Evolutionary conservation across 92 coral and sea anemone species (phyloP), one percentile per base, ranked within the genome.

Genomic region (Porites lobata): DNA sequence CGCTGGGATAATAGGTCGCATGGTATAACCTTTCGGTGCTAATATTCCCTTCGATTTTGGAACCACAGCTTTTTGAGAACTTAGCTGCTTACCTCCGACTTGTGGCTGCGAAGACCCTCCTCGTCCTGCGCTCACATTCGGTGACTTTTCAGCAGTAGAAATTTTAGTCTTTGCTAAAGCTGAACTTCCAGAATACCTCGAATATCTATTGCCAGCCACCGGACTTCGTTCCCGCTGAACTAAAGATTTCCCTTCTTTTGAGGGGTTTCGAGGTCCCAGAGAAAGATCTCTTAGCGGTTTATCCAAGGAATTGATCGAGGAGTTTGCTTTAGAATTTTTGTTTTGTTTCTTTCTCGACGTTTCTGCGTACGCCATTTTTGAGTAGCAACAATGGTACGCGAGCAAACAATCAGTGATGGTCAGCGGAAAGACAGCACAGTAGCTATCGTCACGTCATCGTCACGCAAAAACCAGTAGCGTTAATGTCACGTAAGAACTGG

Each of bases 1-100:
- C 32, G 98, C 99, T 5, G 99, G 99, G 47, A 95, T 87, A 8
- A 97, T 93, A 24, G 99, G 99, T n/a, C 97, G 94, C 65, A 89
- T 90, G 17, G 92, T 97, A 61, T 97, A 95, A 4, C 96, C 98
- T 65, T 92, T 96, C 11, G 99, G 98, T 24, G 91, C 94, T 69
- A 85, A 38, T 76, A 53, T 77, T 24, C 69, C 77, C 67, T 54
- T 76, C n/a, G 82, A 57, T 77, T 85, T 85, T 17, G 89, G 77
- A 20, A 78, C 84, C 64, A 85, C 76, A 26, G 68, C 50, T 50
- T 58, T 66, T 19, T 85, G 89, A 8, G 76, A 69, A 9, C 26
- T 50, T 1, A 8, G 65, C 68, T 84, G 62, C 38, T 74, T 67
- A 12, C 21, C 63, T 13, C 73, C 7, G 69, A 21, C 87, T 11